These are phyloP conservation scores for Heliconius sara DNA, from an alignment of 2,888 invertebrate species.

Conservation along the genomic window DNA sequence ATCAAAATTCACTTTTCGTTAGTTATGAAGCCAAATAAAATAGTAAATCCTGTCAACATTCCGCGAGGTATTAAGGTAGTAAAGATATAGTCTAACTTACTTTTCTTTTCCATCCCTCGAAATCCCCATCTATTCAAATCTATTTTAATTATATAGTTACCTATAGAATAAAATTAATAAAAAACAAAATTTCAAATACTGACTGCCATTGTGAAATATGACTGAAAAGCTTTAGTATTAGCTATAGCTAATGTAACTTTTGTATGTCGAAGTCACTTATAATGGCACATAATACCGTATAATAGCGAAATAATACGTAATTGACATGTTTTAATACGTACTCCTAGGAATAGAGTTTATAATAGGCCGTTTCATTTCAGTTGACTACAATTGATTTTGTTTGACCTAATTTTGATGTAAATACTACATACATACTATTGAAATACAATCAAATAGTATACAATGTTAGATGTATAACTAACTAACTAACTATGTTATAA, in stretches of 20 bases:
- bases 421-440: not conserved
- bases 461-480: not conserved
- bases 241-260: not conserved
- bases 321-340: constrained; percentile 24
- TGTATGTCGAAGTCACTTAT: constrained; percentile 8
- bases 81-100: no score
- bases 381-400: constrained; percentile 33
- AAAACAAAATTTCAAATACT: not conserved
- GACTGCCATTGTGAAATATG: not conserved
- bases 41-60: no score
- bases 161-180: not conserved
- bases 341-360: constrained; percentile 27
- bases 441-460: not conserved
- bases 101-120: no score
- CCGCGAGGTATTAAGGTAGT: no score
- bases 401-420: constrained; percentile 36
- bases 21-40: no score
- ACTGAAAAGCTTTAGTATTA: constrained; percentile 6
- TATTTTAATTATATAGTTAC: not conserved
- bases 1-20: no score
- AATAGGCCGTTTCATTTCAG: constrained; percentile 19
- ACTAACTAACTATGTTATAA: no score
- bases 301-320: constrained; percentile 34
- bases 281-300: constrained; percentile 32
- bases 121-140: not conserved